These are phyloP conservation scores for Silurus meridionalis DNA, from an alignment of 2,113 vertebrate genomes.

Conservation along the genomic window DNA sequence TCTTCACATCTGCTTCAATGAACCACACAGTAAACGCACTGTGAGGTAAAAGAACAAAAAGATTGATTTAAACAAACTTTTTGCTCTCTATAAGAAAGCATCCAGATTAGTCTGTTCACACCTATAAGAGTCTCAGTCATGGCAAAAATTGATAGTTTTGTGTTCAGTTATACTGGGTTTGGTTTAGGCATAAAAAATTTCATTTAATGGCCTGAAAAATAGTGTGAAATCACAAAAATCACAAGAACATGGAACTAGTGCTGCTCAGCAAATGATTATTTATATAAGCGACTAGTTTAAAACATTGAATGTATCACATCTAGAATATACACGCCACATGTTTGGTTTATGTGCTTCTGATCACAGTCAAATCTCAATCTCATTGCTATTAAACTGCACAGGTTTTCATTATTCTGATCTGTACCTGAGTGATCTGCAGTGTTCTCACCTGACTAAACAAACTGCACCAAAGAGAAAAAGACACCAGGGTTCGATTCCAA, in stretches of 20 bases:
- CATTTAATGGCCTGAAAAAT: background rate
- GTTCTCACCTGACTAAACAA: constrained; percentile 6
- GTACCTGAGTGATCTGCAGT: background rate
- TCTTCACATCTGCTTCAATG: background rate
- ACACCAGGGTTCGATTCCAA: background rate
- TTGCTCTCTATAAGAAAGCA: background rate
- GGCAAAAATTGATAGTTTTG: too few relatives aligned
- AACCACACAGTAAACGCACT: background rate
- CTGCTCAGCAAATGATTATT: background rate
- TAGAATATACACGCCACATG: background rate
- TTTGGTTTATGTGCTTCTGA: background rate
- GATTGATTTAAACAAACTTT: background rate
- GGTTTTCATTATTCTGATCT: background rate
- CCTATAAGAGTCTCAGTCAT: too few relatives aligned
- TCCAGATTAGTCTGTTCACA: too few relatives aligned
- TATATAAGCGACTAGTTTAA: background rate
- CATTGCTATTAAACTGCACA: background rate
- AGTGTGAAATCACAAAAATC: background rate
- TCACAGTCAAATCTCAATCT: background rate
- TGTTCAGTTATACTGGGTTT: background rate
- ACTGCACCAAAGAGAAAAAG: background rate
- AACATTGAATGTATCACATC: background rate
- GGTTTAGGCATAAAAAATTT: background rate
- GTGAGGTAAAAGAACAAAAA: background rate
- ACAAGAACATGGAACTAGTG: background rate